Evolutionary conservation across 2,113 vertebrate genomes (phyloP).

Genomic region (Phycodurus eques): DNA sequence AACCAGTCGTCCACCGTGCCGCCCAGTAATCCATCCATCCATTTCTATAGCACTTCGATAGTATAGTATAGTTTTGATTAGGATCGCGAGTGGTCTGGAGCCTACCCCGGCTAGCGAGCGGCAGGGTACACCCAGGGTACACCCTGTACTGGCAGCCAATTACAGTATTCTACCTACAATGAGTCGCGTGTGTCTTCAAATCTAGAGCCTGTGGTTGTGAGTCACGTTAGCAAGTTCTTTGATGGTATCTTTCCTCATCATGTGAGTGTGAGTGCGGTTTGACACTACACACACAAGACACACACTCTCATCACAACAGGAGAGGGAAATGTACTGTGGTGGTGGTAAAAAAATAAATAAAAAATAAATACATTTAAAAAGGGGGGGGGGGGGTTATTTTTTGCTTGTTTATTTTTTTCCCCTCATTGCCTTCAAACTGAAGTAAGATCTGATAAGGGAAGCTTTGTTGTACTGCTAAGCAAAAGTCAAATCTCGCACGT

Average conservation of each 20-base stretch:
- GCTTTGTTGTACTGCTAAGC: conserved; percentile 4
- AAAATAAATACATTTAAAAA: too few relatives aligned
- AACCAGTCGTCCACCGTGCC: too few relatives aligned
- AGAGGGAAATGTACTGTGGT: conserved; percentile 16
- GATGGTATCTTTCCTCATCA: conserved; percentile 46
- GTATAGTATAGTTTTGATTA: too few relatives aligned
- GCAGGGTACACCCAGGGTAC: too few relatives aligned
- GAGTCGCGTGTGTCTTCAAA: conserved; percentile 28
- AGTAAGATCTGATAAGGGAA: conserved; percentile 9
- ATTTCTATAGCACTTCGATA: too few relatives aligned
- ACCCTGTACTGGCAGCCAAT: not conserved
- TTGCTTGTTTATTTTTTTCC: not conserved
- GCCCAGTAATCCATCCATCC: too few relatives aligned
- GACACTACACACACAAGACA: conserved; percentile 7
- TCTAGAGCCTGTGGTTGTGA: conserved; percentile 54
- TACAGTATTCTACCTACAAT: not conserved
- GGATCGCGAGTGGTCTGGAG: too few relatives aligned
- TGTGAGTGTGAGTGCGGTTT: conserved; percentile 54
- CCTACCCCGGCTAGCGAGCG: not conserved
- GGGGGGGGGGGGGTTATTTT: too few relatives aligned
- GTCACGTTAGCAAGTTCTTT: conserved; percentile 51
- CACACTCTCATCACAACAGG: conserved; percentile 26
- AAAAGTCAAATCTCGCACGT: conserved; percentile 14
- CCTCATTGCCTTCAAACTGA: conserved; percentile 23
- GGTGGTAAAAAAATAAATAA: conserved; percentile 32